Percentiles rank a stretch among this genome's conserved stretches.
Evolutionary conservation across 2,113 vertebrate species (phyloP).

Genomic region (Leptodactylus fuscus): DNA sequence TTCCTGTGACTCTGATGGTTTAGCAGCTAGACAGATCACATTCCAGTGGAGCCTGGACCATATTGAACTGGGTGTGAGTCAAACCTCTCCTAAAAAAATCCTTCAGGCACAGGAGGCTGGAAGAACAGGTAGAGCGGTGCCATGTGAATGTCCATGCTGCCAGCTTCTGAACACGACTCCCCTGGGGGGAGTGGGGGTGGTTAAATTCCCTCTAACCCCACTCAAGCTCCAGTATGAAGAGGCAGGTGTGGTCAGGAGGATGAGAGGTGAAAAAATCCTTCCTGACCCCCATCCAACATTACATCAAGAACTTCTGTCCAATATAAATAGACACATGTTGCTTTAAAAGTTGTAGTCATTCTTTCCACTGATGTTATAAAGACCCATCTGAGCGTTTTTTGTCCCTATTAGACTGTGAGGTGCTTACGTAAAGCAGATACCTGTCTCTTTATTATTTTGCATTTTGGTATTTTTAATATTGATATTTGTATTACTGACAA

Average conservation of each 20-base stretch:
- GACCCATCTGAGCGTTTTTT: neutral
- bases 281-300: constrained; percentile 27
- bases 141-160: constrained; percentile 42
- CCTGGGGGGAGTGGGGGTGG: constrained; percentile 36
- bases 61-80: constrained; percentile 17
- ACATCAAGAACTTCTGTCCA: neutral
- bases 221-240: neutral
- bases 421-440: neutral
- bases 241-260: neutral
- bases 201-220: constrained; percentile 31
- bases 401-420: neutral
- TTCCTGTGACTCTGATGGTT: constrained; percentile 43
- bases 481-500: no score
- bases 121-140: constrained; percentile 56
- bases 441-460: no score
- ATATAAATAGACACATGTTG: constrained; percentile 15
- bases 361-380: neutral
- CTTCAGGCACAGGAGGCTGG: constrained; percentile 54
- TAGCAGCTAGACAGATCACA: constrained; percentile 51
- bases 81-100: constrained; percentile 55
- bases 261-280: constrained; percentile 4
- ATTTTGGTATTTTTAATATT: no score
- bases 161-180: constrained; percentile 34
- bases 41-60: constrained; percentile 57
- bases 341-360: neutral